Percentiles rank a stretch among this genome's conserved stretches.
These are phyloP conservation scores for Phyllostomus discolor DNA, from an alignment of 2,113 vertebrate genomes.

Conservation along the genomic window DNA sequence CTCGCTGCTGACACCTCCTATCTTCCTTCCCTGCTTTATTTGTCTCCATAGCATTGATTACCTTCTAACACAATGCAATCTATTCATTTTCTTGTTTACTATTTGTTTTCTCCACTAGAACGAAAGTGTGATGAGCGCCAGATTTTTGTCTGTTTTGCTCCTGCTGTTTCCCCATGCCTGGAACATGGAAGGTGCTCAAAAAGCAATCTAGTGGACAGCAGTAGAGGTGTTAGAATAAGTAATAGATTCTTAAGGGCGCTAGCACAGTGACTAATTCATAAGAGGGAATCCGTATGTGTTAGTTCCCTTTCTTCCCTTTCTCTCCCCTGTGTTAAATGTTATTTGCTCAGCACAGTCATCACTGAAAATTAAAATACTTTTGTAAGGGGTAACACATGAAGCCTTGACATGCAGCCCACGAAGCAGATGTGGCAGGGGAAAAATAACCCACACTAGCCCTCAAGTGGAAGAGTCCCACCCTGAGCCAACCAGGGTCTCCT, in stretches of 20 bases:
- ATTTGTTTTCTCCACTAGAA: neutral
- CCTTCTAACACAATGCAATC: neutral
- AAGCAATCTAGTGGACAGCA: neutral
- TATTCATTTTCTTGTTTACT: neutral
- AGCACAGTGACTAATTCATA: neutral
- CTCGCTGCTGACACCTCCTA: neutral
- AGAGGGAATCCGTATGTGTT: rapidly evolving
- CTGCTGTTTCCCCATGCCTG: neutral
- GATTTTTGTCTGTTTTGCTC: neutral
- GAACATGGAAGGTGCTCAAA: neutral
- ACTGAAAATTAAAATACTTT: neutral
- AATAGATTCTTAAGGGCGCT: neutral
- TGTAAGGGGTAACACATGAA: neutral
- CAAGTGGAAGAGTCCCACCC: neutral
- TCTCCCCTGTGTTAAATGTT: neutral
- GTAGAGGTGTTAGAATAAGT: neutral
- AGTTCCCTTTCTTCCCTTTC: neutral
- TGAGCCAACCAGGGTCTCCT: neutral
- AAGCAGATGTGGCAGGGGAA: neutral
- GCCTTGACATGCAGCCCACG: neutral
- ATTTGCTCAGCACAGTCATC: neutral
- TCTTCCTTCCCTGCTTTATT: neutral
- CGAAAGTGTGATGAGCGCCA: neutral
- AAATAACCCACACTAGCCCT: neutral
- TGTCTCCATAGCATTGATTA: neutral